Percentiles rank a stretch among this genome's conserved stretches.
phyloP scores from a whole-genome alignment of 2,113 vertebrate species.

The Gobio gobio region DNA sequence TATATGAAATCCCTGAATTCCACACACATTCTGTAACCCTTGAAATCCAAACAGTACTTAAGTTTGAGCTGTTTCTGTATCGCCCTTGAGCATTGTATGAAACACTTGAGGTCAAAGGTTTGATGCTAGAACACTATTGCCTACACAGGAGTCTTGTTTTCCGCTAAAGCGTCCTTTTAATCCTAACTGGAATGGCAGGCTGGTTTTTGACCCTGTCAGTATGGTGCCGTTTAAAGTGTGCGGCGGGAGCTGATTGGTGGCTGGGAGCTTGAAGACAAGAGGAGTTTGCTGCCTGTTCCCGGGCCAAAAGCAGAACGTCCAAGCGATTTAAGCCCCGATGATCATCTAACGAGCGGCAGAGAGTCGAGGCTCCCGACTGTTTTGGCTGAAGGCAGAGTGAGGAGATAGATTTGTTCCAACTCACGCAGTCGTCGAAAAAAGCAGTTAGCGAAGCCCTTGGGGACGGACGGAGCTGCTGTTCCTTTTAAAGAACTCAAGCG shows the following conservation, averaged over 20 bases:
- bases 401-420: constrained; percentile 45
- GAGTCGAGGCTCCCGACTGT: constrained; percentile 15
- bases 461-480: neutral
- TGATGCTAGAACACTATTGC: neutral
- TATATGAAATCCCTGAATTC: neutral
- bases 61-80: neutral
- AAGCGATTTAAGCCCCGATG: constrained; percentile 46
- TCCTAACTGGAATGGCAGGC: constrained; percentile 1
- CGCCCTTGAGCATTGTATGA: neutral
- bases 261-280: constrained; percentile 34
- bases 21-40: neutral
- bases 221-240: constrained; percentile 32
- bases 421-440: constrained; percentile 34
- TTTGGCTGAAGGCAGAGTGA: constrained; percentile 40
- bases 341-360: constrained; percentile 17
- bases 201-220: constrained; percentile 32
- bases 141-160: constrained; percentile 21
- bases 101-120: constrained; percentile 22
- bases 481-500: constrained; percentile 27
- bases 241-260: constrained; percentile 24
- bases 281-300: constrained; percentile 41
- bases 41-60: neutral
- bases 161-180: constrained; percentile 37
- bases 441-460: constrained; percentile 34
- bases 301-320: constrained; percentile 44